Evolutionary conservation across 2,113 vertebrate genomes (phyloP), one percentile per base, ranked within the genome.

Genomic region (Aldabrachelys gigantea): DNA sequence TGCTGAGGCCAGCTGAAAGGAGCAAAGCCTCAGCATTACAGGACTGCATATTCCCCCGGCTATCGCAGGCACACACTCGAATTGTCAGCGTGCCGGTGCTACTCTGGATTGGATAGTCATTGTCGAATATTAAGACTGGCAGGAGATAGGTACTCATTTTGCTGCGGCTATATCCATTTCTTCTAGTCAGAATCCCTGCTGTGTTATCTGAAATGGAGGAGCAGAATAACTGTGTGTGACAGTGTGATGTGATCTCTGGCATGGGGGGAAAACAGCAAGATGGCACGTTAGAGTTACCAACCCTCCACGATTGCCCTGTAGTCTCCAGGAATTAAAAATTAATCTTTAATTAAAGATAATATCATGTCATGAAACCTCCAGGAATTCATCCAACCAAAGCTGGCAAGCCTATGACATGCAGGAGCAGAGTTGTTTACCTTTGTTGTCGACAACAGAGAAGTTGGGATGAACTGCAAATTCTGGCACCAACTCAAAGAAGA

Each of bases 371-470:
- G 57, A 59, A 29, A 31, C 11, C 27, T 59, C 57, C 57, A 31
- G 25, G 12, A 31, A 62, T 62, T 62, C 57, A 62, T 29, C 25
- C 27, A 31, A 62, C 19, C 29, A 13, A 27, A 47, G 27, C 14
- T 62, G 57, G 57, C 57, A 62, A 62, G 25, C 25, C 57, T 59
- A 0, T 72, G 24, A 10, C 35, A 4, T 3, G 80, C 47, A 44
- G 82, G 49, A 80, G 41, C 29, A 62, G 16, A 10, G n/a, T 24
- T 31, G 38, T 82, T 50, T 98, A 99, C 98, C 98, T 98, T 98
- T 98, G 83, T 99, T 99, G 87, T 99, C 98, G 47, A 98, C 90
- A 84, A 99, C 92, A 41, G 98, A 98, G 96, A 99, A 99, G 93
- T 99, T 99, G 11, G 98, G 98, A 82, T 98, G 98, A 89, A 97